Percentiles rank a stretch among this genome's conserved stretches.
phyloP scores from a whole-genome alignment of 2,113 vertebrate genomes.

The Embiotoca jacksoni region DNA sequence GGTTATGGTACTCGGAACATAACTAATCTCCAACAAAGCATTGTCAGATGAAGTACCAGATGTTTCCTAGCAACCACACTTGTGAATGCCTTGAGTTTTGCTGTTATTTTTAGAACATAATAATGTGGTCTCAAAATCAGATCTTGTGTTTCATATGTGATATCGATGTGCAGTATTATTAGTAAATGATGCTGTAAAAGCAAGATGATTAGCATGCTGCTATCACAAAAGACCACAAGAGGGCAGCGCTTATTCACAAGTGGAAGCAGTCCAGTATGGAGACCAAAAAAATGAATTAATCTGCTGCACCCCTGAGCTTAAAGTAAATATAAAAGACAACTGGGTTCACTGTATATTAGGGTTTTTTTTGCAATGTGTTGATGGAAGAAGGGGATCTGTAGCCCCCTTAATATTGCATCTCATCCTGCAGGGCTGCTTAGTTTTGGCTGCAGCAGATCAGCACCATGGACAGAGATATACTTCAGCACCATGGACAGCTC shows the following conservation, averaged over 20 bases:
- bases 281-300: not conserved
- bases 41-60: no score
- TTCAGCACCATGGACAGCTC: conserved; percentile 65
- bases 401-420: not conserved
- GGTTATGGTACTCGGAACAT: no score
- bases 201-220: not conserved
- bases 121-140: no score
- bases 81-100: no score
- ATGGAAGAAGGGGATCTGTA: not conserved
- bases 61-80: no score
- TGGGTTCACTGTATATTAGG: not conserved
- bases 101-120: no score
- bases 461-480: conserved; percentile 55
- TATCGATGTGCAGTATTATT: no score
- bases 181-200: not conserved
- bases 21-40: no score
- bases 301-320: not conserved
- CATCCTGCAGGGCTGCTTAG: not conserved
- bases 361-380: not conserved
- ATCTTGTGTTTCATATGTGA: no score
- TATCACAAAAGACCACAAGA: conserved; percentile 59
- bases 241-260: conserved; percentile 49
- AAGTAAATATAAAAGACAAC: not conserved
- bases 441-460: conserved; percentile 36
- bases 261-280: conserved; percentile 5